A percentile compares a stretch with the other conserved stretches of the same genome.
Evolutionary conservation across 1,140 invertebrate genomes (phyloP).

Genomic region (Epicauta chinensis): DNA sequence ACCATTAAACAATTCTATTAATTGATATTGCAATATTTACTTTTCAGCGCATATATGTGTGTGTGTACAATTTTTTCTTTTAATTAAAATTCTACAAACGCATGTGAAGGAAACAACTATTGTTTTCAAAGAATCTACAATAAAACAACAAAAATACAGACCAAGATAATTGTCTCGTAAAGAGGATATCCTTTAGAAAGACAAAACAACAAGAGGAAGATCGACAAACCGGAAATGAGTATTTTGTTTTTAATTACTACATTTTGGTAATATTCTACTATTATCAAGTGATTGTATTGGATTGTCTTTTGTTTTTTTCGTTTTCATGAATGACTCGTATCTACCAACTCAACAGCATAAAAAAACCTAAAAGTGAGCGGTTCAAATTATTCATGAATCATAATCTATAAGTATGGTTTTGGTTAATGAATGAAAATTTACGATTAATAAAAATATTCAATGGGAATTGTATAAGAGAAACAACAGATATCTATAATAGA

Average conservation of each 20-base stretch:
- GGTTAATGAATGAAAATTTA: too few species aligned
- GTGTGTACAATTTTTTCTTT: not conserved
- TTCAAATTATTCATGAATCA: too few species aligned
- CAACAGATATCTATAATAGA: too few species aligned
- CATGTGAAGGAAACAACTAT: not conserved
- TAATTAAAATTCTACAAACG: not conserved
- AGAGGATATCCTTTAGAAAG: slow-evolving; percentile 27
- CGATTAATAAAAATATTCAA: too few species aligned
- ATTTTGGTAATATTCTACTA: too few species aligned
- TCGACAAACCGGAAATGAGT: slow-evolving; percentile 13
- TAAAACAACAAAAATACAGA: not conserved
- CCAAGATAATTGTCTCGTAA: slow-evolving; percentile 27
- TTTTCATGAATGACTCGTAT: not conserved
- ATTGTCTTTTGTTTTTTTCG: not conserved
- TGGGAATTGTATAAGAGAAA: too few species aligned
- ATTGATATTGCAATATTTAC: too few species aligned
- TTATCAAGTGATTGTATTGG: not conserved
- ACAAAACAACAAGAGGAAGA: slow-evolving; percentile 25
- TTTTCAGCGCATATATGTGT: too few species aligned
- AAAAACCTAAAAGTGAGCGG: not conserved
- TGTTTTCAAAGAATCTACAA: not conserved
- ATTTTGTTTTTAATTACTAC: not conserved
- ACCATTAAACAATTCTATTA: not conserved
- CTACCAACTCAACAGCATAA: not conserved
- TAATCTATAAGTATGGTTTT: too few species aligned